Percentiles rank a stretch among this genome's conserved stretches.
phyloP scores from a whole-genome alignment of 2,797 vertebrate genomes.

The Tachyglossus aculeatus region DNA sequence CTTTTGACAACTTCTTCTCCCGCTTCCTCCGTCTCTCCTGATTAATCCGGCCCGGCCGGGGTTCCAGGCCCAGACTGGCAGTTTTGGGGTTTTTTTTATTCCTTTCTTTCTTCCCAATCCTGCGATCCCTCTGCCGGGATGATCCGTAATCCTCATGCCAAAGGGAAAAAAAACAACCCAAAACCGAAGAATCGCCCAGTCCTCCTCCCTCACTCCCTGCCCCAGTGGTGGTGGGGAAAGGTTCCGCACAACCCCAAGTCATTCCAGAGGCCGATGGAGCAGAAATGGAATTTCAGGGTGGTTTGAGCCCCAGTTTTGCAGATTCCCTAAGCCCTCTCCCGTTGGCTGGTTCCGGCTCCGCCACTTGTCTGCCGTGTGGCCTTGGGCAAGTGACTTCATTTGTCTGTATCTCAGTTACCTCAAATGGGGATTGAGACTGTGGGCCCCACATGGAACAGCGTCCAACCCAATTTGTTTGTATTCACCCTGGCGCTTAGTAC shows the following conservation, averaged over 20 bases:
- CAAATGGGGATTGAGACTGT: too few relatives aligned
- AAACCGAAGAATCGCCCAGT: too few relatives aligned
- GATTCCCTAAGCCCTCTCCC: too few relatives aligned
- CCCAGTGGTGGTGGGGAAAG: neutral
- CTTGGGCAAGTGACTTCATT: too few relatives aligned
- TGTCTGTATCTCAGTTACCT: too few relatives aligned
- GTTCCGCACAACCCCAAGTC: neutral
- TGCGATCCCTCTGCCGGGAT: slow-evolving; percentile 24
- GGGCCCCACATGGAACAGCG: too few relatives aligned
- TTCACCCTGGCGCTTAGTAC: too few relatives aligned
- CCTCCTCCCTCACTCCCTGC: neutral
- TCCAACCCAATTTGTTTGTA: too few relatives aligned
- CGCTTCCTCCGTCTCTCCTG: neutral
- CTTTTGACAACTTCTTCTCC: neutral
- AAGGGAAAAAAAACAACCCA: neutral
- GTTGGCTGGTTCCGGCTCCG: too few relatives aligned
- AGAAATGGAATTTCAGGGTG: too few relatives aligned
- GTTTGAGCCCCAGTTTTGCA: too few relatives aligned
- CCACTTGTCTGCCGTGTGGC: too few relatives aligned
- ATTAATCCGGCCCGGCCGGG: neutral
- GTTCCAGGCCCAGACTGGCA: neutral
- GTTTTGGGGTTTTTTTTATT: neutral
- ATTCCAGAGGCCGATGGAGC: neutral
- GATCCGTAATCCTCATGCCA: neutral
- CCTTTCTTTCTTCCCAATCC: slow-evolving; percentile 33